Conservation (phyloP, 2,888 invertebrate genomes). For the Lucinisca nassula region DNA sequence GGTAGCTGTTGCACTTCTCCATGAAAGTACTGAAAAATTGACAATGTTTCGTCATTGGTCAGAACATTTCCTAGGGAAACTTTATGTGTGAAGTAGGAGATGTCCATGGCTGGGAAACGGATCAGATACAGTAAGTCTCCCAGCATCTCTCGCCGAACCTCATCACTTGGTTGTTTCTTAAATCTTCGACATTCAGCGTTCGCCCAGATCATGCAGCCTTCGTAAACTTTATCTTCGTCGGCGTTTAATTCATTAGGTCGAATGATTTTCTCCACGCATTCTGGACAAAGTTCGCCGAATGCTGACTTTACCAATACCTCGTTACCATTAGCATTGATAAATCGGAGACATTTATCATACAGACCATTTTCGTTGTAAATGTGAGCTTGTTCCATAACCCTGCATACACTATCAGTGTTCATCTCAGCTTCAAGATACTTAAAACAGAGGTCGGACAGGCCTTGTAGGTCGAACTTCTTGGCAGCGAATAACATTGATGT, state of each 20-base stretch:
- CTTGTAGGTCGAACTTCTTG: constrained; percentile 70
- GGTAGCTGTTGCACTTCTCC: constrained; percentile 68
- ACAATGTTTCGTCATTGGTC: constrained; percentile 64
- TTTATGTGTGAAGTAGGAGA: constrained; percentile 71
- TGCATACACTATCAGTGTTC: constrained; percentile 66
- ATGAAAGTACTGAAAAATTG: constrained; percentile 69
- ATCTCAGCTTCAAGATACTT: constrained; percentile 70
- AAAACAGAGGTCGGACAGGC: constrained; percentile 62
- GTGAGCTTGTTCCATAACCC: constrained; percentile 72
- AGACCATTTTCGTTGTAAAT: constrained; percentile 69
- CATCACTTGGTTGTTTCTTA: constrained; percentile 70
- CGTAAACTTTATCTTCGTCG: constrained; percentile 84
- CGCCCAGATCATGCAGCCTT: constrained; percentile 79
- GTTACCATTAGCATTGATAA: constrained; percentile 54
- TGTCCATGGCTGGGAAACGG: constrained; percentile 80
- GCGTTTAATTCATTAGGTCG: constrained; percentile 92
- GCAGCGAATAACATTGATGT: constrained; percentile 68
- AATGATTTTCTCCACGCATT: constrained; percentile 91
- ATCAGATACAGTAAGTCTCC: constrained; percentile 78
- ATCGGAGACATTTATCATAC: constrained; percentile 65
- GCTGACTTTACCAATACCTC: constrained; percentile 86
- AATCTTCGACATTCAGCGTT: constrained; percentile 77
- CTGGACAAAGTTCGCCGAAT: constrained; percentile 91
- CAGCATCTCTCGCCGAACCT: constrained; percentile 73
- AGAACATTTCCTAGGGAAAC: constrained; percentile 65